Evolutionary conservation across 2,113 vertebrate genomes (phyloP), one percentile per base, ranked within the genome.

Genomic region (Hemichromis elongatus): DNA sequence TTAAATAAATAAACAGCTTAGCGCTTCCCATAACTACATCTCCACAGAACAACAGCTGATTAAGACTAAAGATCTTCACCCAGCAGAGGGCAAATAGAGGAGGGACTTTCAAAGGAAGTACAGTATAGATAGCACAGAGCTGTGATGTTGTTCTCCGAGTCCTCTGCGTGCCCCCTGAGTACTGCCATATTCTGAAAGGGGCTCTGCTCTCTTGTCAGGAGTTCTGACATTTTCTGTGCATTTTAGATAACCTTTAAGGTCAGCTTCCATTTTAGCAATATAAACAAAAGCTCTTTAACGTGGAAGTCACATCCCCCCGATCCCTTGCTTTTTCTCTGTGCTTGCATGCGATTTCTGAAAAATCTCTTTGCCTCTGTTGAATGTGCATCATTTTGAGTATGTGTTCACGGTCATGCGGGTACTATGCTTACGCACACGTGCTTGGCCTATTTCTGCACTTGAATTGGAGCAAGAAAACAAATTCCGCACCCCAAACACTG

Each of bases 1-100:
- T 91, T 96, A 89, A 93, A 94, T 96, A 96, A 95, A 95, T 95
- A 95, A 96, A 95, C 93, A 94, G 94, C 94, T 95, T 95, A 95
- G 93, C 54, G 81, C 88, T 89, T 73, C 84, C 84, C 85, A 87
- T 92, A 93, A 93, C 85, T 83, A 83, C 77, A 85, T 94, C 91
- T 90, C 89, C 85, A 88, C 86, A 90, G 91, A 89, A 94, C 90
- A 93, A 93, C 91, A 80, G 80, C 85, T 94, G 94, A 94, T 95
- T 95, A 94, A 91, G 93, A 89, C 88, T 85, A 91, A 91, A 94
- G 95, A 95, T 94, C 87, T 85, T 84, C 86, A 90, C 90, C 82
- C 88, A 87, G 88, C 88, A 90, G 91, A 92, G 91, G 90, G 90
- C 86, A 89, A 91, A 92, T 90, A 91, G 92, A 93, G 89, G 87